These are phyloP conservation scores for Actinernus sp. DNA, from an alignment of 92 coral and sea anemone genomes.

Conservation along the genomic window DNA sequence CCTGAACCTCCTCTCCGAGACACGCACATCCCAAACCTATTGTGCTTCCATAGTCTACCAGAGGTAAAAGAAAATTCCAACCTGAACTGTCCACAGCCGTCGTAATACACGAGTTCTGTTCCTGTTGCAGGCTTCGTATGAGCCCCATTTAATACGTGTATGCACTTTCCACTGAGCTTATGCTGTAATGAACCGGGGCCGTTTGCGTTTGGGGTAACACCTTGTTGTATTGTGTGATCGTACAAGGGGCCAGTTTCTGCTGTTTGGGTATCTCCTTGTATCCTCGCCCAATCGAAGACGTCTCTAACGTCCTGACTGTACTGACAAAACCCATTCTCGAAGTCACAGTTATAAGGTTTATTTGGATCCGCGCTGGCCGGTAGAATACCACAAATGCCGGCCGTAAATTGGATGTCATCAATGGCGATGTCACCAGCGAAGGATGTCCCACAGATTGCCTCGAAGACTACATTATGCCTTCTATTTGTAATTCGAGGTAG, in stretches of 20 bases:
- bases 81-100: slow-evolving; percentile 82
- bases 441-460: slow-evolving; percentile 87
- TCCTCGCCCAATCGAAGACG: slow-evolving; percentile 91
- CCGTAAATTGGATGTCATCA: slow-evolving; percentile 85
- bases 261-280: slow-evolving; percentile 88
- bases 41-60: slow-evolving; percentile 73
- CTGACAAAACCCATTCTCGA: slow-evolving; percentile 70
- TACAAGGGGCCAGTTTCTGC: slow-evolving; percentile 79
- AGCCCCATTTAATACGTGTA: slow-evolving; percentile 76
- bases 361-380: slow-evolving; percentile 76
- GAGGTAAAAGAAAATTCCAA: slow-evolving; percentile 78
- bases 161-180: slow-evolving; percentile 69
- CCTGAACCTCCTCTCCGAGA: slow-evolving; percentile 65
- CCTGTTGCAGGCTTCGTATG: slow-evolving; percentile 57
- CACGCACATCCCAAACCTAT: slow-evolving; percentile 67
- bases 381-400: slow-evolving; percentile 55
- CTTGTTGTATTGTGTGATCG: slow-evolving; percentile 93
- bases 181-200: slow-evolving; percentile 97
- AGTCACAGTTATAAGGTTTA: slow-evolving; percentile 86
- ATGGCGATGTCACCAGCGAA: slow-evolving; percentile 90
- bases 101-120: slow-evolving; percentile 71
- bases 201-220: slow-evolving; percentile 60
- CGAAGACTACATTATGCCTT: slow-evolving; percentile 72
- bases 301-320: slow-evolving; percentile 77
- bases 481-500: slow-evolving; percentile 39